Evolutionary conservation across 92 coral and sea anemone genomes (phyloP), one percentile per base, ranked within the genome.

Genomic region (Siderastrea radians): DNA sequence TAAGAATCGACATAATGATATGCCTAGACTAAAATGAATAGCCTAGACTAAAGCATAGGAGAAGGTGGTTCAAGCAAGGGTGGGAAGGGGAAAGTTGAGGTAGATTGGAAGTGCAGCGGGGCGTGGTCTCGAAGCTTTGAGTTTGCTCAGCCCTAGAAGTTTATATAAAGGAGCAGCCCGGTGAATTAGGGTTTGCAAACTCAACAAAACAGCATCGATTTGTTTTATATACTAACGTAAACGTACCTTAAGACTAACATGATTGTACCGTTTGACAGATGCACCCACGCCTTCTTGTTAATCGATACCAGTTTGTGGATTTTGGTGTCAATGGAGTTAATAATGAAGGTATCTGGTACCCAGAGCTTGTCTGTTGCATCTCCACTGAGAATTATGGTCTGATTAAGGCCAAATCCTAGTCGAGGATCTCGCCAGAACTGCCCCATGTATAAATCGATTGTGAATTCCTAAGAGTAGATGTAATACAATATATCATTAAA

Each of bases 381-480:
- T 14, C 96, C 98, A 15, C 98, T 96, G 78, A 98, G 98, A 19
- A 95, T 98, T 72, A 95, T 93, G 65, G 95, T 86, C 70, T 92
- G 74, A 68, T 91, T 94, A 12, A 92, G 52, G 68, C 96, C 98
- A 70, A 94, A 94, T 15, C 93, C 98, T n/a, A 98, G 93, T 7
- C 95, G 96, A 26, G 96, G 98, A 77, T 98, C 99, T 8, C 85
- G 91, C 99, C 99, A 98, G 86, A 96, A 98, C 93, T 98, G 99
- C 12, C 94, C 98, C 63, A 98, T 91, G 70, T 96, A 98, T 60
- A 98, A 88, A 49, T 98, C 98, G 57, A 98, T 82, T 1, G 94
- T 88, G 87, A 92, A 95, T 80, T 96, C 98, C 99, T 98, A 75
- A 7, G 52, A 49, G 62, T 5, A 65, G 6, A 48, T 69, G 50